Percentiles rank a stretch among this genome's conserved stretches.
phyloP scores from a whole-genome alignment of 2,797 vertebrate species.

The Oreortyx pictus region DNA sequence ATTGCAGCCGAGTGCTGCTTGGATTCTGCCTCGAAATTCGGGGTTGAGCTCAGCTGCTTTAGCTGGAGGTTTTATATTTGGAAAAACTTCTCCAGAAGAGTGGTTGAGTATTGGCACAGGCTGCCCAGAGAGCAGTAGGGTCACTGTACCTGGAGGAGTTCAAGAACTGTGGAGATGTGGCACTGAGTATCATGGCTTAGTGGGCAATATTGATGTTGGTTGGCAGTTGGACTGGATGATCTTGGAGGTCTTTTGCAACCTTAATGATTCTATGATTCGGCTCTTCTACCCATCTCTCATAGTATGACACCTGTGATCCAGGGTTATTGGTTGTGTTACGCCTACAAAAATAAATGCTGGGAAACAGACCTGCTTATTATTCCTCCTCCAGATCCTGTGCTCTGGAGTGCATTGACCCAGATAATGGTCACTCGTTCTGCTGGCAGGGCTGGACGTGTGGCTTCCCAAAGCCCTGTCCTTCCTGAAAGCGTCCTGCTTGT shows the following conservation, averaged over 20 bases:
- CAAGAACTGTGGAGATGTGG: no score
- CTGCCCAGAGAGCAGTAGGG: no score
- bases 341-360: background rate
- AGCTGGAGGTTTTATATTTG: no score
- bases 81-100: no score
- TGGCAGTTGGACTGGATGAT: no score
- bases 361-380: background rate
- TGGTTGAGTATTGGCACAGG: no score
- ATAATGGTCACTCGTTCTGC: background rate
- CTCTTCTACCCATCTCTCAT: background rate
- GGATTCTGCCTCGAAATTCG: background rate
- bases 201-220: no score
- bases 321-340: background rate
- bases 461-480: background rate
- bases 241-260: no score
- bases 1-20: rapidly evolving
- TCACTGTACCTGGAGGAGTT: no score
- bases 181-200: no score
- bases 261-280: no score
- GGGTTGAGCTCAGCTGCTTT: background rate
- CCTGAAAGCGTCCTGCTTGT: background rate
- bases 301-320: background rate
- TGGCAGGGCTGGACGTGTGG: background rate
- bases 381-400: background rate
- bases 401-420: background rate